Percentiles rank a stretch among this genome's conserved stretches.
These are phyloP conservation scores for Sarcoramphus papa DNA, from an alignment of 2,797 vertebrate genomes.

Conservation along the genomic window DNA sequence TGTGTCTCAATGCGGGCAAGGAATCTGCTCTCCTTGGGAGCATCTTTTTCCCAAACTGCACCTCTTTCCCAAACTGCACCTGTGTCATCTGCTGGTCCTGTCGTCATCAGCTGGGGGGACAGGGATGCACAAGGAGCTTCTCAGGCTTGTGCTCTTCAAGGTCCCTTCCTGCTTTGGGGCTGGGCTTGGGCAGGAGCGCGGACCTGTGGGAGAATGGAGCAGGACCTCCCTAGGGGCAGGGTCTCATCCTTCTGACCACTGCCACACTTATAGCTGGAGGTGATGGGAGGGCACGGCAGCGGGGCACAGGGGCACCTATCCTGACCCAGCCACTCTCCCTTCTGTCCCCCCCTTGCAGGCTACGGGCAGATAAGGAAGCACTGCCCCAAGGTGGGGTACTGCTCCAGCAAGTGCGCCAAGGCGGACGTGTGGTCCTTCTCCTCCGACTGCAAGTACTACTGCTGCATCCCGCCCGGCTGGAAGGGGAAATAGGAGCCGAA, in stretches of 20 bases:
- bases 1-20: background rate
- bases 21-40: background rate
- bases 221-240: background rate
- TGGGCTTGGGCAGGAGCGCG: background rate
- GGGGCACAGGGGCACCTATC: no score
- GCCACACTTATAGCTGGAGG: rapidly evolving
- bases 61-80: background rate
- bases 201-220: rapidly evolving
- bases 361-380: background rate
- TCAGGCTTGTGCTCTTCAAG: background rate
- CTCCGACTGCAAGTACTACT: background rate
- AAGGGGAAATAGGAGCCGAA: background rate
- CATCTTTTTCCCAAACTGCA: background rate
- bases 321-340: background rate
- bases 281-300: rapidly evolving
- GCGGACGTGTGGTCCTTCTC: background rate
- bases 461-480: background rate
- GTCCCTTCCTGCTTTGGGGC: background rate
- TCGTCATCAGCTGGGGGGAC: background rate
- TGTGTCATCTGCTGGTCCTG: background rate
- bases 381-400: background rate
- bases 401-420: background rate
- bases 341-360: background rate
- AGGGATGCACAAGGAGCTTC: background rate
- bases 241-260: background rate